Percentiles rank a stretch among this genome's conserved stretches.
Evolutionary conservation across 2,797 vertebrate genomes (phyloP).

Genomic region (Anolis apletophallus): DNA sequence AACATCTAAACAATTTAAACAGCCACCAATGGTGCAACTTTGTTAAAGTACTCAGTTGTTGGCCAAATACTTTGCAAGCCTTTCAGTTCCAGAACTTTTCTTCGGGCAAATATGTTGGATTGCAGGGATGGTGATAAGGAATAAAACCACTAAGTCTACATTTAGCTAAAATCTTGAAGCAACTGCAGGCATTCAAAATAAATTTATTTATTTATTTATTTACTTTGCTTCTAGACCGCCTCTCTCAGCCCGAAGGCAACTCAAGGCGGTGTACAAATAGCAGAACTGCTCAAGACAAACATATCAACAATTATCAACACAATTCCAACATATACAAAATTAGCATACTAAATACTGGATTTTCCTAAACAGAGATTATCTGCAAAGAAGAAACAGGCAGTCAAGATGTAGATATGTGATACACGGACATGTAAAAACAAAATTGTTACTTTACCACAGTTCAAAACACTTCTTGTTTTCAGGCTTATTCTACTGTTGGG

Average conservation of each 20-base stretch:
- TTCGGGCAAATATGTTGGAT: background rate
- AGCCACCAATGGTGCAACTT: background rate
- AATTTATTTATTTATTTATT: no score
- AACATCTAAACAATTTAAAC: no score
- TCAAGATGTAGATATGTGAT: background rate
- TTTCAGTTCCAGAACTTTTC: background rate
- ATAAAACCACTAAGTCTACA: background rate
- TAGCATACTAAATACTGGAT: no score
- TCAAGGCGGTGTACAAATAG: no score
- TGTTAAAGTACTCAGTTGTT: background rate
- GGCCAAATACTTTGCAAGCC: background rate
- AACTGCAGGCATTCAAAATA: background rate
- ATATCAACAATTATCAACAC: no score
- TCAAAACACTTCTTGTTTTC: slow-evolving; percentile 38
- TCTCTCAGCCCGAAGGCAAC: no score
- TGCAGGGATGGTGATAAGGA: background rate
- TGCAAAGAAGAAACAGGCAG: background rate
- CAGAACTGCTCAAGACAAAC: no score
- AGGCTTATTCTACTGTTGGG: slow-evolving; percentile 97
- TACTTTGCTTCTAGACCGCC: no score
- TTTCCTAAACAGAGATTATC: background rate
- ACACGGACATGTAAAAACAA: background rate
- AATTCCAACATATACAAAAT: no score
- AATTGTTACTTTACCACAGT: background rate
- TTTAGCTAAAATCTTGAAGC: background rate